These are phyloP conservation scores for Vanessa atalanta DNA, from an alignment of 1,140 invertebrate species.

Conservation along the genomic window DNA sequence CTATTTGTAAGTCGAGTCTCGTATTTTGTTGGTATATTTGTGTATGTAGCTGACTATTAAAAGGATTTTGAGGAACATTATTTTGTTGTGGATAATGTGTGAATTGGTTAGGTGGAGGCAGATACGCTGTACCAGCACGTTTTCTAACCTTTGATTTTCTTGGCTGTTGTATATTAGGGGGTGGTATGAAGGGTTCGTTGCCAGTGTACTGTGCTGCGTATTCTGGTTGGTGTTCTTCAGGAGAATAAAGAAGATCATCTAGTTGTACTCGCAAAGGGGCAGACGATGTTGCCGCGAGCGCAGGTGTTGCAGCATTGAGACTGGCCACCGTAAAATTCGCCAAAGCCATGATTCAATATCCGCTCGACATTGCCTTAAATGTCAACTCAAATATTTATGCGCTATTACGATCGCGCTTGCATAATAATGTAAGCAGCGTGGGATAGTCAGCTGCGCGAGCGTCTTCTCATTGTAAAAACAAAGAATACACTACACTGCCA, in stretches of 20 bases:
- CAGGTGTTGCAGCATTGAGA: constrained; percentile 56
- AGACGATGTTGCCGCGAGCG: constrained; percentile 52
- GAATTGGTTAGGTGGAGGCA: constrained; percentile 71
- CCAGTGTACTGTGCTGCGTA: constrained; percentile 49
- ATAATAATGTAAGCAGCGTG: constrained; percentile 57
- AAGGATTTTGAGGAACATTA: constrained; percentile 64
- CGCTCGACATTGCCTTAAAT: constrained; percentile 62
- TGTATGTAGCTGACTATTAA: constrained; percentile 58
- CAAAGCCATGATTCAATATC: constrained; percentile 68
- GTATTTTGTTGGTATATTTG: constrained; percentile 69
- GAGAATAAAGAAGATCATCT: constrained; percentile 69
- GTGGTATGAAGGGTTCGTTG: constrained; percentile 66
- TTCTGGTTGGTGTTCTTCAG: constrained; percentile 61
- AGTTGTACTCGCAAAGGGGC: constrained; percentile 60
- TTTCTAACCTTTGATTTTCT: constrained; percentile 69
- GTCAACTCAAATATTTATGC: constrained; percentile 58
- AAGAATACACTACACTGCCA: constrained; percentile 53
- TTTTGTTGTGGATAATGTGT: constrained; percentile 64
- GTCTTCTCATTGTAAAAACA: constrained; percentile 58
- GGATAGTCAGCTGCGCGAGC: constrained; percentile 49
- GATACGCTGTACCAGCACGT: constrained; percentile 70
- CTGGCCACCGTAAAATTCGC: constrained; percentile 66
- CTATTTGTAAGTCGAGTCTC: constrained; percentile 62
- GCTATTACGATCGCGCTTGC: constrained; percentile 56
- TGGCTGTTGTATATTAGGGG: constrained; percentile 50